Evolutionary conservation across 2,797 vertebrate genomes (phyloP).

Genomic region (Chelmon rostratus): DNA sequence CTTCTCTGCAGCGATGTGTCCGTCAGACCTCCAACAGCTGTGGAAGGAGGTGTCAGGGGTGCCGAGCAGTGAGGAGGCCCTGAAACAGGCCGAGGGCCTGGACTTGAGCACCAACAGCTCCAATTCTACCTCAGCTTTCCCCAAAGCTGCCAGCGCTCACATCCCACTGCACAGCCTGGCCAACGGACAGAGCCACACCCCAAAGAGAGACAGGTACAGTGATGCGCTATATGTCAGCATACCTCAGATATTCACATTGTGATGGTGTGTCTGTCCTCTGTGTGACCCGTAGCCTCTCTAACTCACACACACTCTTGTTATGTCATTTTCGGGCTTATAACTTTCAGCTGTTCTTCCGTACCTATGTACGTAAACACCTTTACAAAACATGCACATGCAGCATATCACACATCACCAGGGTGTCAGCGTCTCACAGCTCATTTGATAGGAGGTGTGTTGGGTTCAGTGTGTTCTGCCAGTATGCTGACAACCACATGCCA

Average conservation of each 20-base stretch:
- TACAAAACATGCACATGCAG: conserved; percentile 37
- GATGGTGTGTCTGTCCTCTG: conserved; percentile 38
- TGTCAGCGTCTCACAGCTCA: conserved; percentile 66
- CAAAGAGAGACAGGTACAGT: conserved; percentile 97
- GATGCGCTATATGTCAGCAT: background rate
- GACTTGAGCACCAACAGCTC: conserved; percentile 97
- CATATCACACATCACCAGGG: conserved; percentile 58
- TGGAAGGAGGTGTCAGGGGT: conserved; percentile 96
- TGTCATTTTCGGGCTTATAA: conserved; percentile 30
- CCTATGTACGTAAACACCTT: conserved; percentile 19
- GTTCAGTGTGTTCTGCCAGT: conserved; percentile 51
- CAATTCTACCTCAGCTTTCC: conserved; percentile 98
- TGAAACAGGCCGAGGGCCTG: conserved; percentile 95
- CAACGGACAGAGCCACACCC: conserved; percentile 97
- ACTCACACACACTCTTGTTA: conserved; percentile 40
- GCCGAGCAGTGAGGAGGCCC: conserved; percentile 92
- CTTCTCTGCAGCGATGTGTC: conserved; percentile 90
- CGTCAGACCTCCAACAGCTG: conserved; percentile 98
- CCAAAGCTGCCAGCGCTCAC: conserved; percentile 95
- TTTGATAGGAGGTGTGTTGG: conserved; percentile 69
- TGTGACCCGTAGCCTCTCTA: conserved; percentile 35
- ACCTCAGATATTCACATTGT: background rate
- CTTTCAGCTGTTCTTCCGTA: conserved; percentile 39
- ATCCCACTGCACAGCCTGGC: conserved; percentile 94
- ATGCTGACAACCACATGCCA: conserved; percentile 64